Base-by-base conservation (phyloP, 2,888 invertebrate genomes). In the Antheraea yamamai region DNA sequence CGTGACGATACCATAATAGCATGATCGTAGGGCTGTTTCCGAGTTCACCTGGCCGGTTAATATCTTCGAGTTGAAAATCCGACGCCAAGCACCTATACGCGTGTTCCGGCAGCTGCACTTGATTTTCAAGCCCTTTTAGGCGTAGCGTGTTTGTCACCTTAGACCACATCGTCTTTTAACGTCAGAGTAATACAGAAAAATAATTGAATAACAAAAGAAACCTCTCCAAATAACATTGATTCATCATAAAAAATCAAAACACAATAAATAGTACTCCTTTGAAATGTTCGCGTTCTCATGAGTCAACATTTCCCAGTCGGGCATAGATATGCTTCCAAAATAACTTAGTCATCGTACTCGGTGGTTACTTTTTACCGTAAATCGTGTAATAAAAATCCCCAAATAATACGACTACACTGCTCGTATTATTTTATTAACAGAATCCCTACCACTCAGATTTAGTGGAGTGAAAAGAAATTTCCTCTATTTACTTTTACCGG, bases 401-500 rank as follows among this genome's bases (percentile, higher is more conserved):
- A 75, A 79, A 79, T 84, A 81, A 80, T 78, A 76, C 72, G 73
- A 77, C 71, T 80, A 79, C 18, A 12, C 20, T 30, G 14, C 77
- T 81, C 39, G 72, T 72, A 82, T 80, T 83, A 81, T 81, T 84
- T 82, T 86, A 85, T 84, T 83, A 87, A 84, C 83, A 81, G 78
- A 80, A 81, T 80, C 81, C 81, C 23, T 47, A 47, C 79, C 80
- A 80, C 82, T 83, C 80, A 81, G 79, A 77, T 80, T 81, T 78
- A 82, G 84, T 83, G 79, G 77, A 83, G 82, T 84, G 83, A 89
- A 90, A 90, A 88, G 86, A 88, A 88, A 88, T 85, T 87, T 87
- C 87, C 87, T 89, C 86, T 93, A 92, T 92, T 93, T 92, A 90
- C 89, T 88, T 87, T 89, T 83, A 84, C 84, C 85, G 81, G 84